These are phyloP conservation scores for Aplidium turbinatum DNA, from an alignment of 23 tunicate species.

Conservation along the genomic window DNA sequence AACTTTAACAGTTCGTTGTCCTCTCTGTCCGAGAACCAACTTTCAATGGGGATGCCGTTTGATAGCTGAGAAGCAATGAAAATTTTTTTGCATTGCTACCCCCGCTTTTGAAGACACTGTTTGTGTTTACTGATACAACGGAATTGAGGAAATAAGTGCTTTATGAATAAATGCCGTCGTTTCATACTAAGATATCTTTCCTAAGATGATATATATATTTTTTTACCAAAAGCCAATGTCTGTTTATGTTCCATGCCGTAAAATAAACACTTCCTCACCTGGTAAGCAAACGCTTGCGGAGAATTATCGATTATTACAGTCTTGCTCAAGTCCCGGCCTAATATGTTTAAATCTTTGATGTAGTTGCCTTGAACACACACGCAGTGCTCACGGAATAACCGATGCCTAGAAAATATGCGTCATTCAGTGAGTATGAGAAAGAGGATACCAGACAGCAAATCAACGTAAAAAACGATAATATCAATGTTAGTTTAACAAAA, in stretches of 20 bases:
- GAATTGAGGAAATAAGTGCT: too few relatives aligned
- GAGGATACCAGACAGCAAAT: neutral
- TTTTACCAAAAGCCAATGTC: too few relatives aligned
- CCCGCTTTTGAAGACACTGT: too few relatives aligned
- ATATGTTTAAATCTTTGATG: constrained; percentile 89
- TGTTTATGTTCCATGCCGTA: too few relatives aligned
- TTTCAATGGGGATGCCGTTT: constrained; percentile 93
- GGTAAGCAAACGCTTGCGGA: constrained; percentile 97
- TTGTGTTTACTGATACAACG: too few relatives aligned
- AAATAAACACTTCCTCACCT: constrained; percentile 47
- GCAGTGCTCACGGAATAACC: constrained; percentile 97
- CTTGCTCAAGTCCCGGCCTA: constrained; percentile 92
- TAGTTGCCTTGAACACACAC: constrained; percentile 97
- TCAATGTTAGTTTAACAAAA: neutral
- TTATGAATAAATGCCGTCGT: too few relatives aligned
- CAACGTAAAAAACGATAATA: neutral
- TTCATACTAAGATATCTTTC: too few relatives aligned
- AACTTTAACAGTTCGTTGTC: constrained; percentile 83
- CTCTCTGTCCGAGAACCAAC: constrained; percentile 89
- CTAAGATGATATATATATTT: too few relatives aligned
- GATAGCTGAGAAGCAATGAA: constrained; percentile 63
- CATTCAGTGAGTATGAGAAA: neutral
- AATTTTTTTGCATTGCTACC: too few relatives aligned
- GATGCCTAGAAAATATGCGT: constrained; percentile 53
- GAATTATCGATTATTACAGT: constrained; percentile 97